A percentile compares a stretch with the other conserved stretches of the same genome.
Evolutionary conservation across 2,797 vertebrate species (phyloP).

Genomic region (Poecilia gillii): DNA sequence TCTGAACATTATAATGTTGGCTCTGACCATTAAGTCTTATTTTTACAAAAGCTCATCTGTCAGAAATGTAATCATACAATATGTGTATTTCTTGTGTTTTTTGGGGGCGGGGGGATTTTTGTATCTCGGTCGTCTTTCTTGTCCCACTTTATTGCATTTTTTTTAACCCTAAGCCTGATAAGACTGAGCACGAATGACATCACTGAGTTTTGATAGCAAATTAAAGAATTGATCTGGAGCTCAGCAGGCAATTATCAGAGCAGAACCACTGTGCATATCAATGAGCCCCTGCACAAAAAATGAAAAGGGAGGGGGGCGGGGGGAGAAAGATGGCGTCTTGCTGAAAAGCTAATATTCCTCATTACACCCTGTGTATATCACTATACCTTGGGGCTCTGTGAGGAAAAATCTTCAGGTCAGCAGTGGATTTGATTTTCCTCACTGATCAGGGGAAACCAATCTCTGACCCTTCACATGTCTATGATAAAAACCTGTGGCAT

Average conservation of each 20-base stretch:
- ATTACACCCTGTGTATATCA: slow-evolving; percentile 50
- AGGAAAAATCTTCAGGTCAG: slow-evolving; percentile 49
- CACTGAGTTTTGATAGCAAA: slow-evolving; percentile 72
- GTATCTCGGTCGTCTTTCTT: slow-evolving; percentile 14
- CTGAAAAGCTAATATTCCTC: slow-evolving; percentile 52
- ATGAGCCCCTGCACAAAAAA: slow-evolving; percentile 44
- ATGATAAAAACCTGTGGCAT: slow-evolving; percentile 57
- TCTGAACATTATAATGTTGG: not conserved
- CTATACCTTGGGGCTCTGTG: slow-evolving; percentile 40
- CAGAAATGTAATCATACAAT: not conserved
- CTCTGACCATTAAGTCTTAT: not conserved
- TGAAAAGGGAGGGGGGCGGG: not conserved
- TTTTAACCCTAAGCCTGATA: slow-evolving; percentile 25
- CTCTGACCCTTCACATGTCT: slow-evolving; percentile 60
- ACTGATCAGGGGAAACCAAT: slow-evolving; percentile 66
- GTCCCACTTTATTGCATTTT: slow-evolving; percentile 10
- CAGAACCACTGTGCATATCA: slow-evolving; percentile 71
- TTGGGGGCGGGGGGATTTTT: not conserved
- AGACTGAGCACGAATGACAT: slow-evolving; percentile 51
- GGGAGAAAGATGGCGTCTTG: slow-evolving; percentile 25
- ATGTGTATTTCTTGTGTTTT: not conserved
- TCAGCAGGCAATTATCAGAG: slow-evolving; percentile 76
- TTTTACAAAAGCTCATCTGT: not conserved
- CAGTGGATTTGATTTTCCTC: slow-evolving; percentile 62
- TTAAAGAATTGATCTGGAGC: slow-evolving; percentile 76